Conservation (phyloP, 2,113 vertebrate genomes). For the Colaptes auratus region DNA sequence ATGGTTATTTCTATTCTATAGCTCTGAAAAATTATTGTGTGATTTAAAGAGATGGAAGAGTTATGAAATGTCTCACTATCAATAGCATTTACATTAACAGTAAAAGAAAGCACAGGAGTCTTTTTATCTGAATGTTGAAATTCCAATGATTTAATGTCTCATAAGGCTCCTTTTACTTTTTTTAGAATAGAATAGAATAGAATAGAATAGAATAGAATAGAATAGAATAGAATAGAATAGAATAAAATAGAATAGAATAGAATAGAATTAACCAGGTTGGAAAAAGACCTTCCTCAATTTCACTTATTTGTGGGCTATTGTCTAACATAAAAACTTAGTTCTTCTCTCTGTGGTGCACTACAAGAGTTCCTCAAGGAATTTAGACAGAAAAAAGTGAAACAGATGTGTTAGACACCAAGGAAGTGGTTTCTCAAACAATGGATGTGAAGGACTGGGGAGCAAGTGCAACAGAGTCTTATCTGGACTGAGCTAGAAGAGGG, state of each 20-base stretch:
- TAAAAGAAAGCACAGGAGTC: not conserved
- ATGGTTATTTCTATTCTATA: not conserved
- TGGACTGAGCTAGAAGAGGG: not conserved
- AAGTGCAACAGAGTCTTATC: not conserved
- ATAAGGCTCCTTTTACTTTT: not conserved
- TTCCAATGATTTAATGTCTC: not conserved
- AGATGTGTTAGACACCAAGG: slow-evolving; percentile 36
- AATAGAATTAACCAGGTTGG: too few species aligned
- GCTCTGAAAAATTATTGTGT: not conserved
- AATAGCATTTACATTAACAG: not conserved
- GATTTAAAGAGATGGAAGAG: not conserved
- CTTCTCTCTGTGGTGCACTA: not conserved
- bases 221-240: too few species aligned
- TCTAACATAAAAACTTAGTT: slow-evolving; percentile 4
- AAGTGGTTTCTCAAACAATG: slow-evolving; percentile 8
- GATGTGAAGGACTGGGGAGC: not conserved
- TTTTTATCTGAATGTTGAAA: slow-evolving; percentile 8
- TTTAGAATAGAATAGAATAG: too few species aligned
- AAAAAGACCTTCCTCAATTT: not conserved
- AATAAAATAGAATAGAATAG: too few species aligned
- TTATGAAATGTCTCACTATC: not conserved
- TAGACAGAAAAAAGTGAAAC: not conserved
- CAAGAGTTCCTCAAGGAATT: not conserved
- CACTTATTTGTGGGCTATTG: not conserved
- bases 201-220: too few species aligned